Evolutionary conservation across 2,797 vertebrate genomes (phyloP), one percentile per base, ranked within the genome.

Genomic region (Salmo trutta): DNA sequence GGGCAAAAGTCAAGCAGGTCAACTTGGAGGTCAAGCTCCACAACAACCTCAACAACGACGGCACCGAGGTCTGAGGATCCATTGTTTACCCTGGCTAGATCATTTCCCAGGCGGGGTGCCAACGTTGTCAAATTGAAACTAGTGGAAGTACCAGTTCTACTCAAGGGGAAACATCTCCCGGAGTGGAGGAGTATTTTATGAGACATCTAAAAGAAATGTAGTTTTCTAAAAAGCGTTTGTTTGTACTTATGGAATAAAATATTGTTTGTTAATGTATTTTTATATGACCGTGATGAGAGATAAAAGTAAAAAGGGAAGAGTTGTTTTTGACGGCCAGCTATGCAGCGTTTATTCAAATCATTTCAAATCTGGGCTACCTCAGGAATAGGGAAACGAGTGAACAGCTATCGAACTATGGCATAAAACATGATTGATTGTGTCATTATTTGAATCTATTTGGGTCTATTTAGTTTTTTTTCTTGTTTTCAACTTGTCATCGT

Each of bases 11-110:
- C 62, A 98, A 97, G 81, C 95, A 95, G 85, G 90, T 96, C 85
- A 98, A 98, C 88, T 91, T 98, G 86, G 95, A 97, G 86, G 95
- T 98, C 89, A 96, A 97, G 91, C 94, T 97, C 74, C 97, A 96
- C 85, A 98, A 96, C 93, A 97, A 97, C 86, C 91, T 98, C 59
- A 21, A 62, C 82, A 94, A 94, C 7, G 97, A 98, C 0, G 98
- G 98, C 77, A 99, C 98, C 0, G 97, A 99, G 90, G 97, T 99
- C 83, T 98, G 93, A 95, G 0, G 59, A 21, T 62, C n/a, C 7
- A 62, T 21, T n/a, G 7, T 62, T 62, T 62, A 8, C 59, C n/a
- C 59, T 24, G 8, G 59, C n/a, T 14, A 21, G n/a, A 24, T 21
- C 3, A 8, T 62, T 62, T 24, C 21, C 59, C 21, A 24, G 8